phyloP scores from a whole-genome alignment of 2,888 invertebrate genomes.

The Apotomis turbidana region DNA sequence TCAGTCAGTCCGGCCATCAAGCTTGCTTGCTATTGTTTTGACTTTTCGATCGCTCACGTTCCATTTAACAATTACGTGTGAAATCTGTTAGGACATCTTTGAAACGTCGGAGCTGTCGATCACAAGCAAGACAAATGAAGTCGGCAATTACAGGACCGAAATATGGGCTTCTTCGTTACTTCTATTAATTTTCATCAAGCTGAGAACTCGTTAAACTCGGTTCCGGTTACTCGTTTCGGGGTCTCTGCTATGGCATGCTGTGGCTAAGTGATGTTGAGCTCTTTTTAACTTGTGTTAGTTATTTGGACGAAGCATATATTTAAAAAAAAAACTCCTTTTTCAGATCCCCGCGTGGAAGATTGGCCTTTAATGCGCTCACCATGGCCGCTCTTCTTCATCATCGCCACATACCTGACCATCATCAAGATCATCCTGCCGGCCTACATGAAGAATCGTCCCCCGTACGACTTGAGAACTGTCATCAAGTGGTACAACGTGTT shows the following conservation, averaged over 20 bases:
- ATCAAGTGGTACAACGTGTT: slow-evolving; percentile 91
- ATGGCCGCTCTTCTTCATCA: slow-evolving; percentile 77
- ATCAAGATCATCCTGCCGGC: slow-evolving; percentile 85
- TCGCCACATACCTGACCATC: slow-evolving; percentile 81
- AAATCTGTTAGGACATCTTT: slow-evolving; percentile 12
- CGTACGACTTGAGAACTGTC: slow-evolving; percentile 86
- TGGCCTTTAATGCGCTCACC: slow-evolving; percentile 87
- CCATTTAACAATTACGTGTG: slow-evolving; percentile 15
- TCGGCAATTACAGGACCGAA: background rate
- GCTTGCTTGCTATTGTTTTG: slow-evolving; percentile 25
- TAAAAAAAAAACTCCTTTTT: background rate
- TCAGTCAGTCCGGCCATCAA: slow-evolving; percentile 16
- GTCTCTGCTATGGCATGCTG: too few species aligned
- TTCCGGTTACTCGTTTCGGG: too few species aligned
- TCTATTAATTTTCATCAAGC: background rate
- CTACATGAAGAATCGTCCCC: slow-evolving; percentile 87
- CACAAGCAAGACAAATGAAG: background rate
- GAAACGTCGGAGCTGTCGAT: slow-evolving; percentile 5
- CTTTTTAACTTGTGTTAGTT: too few species aligned
- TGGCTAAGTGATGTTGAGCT: too few species aligned
- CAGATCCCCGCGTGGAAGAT: slow-evolving; percentile 85
- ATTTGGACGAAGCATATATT: too few species aligned
- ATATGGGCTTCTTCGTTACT: background rate
- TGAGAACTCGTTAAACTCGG: too few species aligned
- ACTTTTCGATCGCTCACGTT: slow-evolving; percentile 4